Conservation (phyloP, 1,140 invertebrate species). For the Pseudomyrmex sp. region DNA sequence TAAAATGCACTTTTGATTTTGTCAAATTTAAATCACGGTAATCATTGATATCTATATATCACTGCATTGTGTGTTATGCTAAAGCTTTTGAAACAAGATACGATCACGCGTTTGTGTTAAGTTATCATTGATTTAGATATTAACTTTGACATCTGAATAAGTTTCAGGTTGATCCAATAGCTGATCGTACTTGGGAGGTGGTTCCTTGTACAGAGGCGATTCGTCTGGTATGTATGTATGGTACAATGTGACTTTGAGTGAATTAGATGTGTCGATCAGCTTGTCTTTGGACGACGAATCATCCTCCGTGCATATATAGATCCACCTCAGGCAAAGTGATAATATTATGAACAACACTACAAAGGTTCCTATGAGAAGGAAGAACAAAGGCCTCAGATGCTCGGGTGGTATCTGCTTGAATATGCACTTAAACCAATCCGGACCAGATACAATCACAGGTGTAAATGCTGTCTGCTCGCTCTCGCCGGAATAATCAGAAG, state of each 20-base stretch:
- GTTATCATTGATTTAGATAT: conserved; percentile 14
- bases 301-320: conserved; percentile 82
- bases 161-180: not conserved
- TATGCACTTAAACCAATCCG: conserved; percentile 86
- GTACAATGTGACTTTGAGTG: conserved; percentile 68
- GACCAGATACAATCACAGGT: conserved; percentile 59
- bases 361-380: conserved; percentile 79
- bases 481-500: conserved; percentile 78
- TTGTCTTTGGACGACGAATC: conserved; percentile 41
- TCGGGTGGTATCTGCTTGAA: conserved; percentile 78
- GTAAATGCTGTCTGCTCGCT: conserved; percentile 71
- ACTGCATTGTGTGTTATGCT: conserved; percentile 24
- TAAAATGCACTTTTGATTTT: conserved; percentile 14
- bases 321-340: conserved; percentile 75
- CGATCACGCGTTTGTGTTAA: conserved; percentile 3
- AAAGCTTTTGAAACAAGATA: not conserved
- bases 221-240: conserved; percentile 68
- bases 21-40: conserved; percentile 31
- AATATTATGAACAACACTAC: conserved; percentile 83
- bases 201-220: conserved; percentile 71
- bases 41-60: not conserved
- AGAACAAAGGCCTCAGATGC: conserved; percentile 71
- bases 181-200: conserved; percentile 75
- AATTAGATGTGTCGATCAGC: conserved; percentile 61
- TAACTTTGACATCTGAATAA: conserved; percentile 8